Conservation (phyloP, 2,113 vertebrate species). For the Jaculus jaculus region DNA sequence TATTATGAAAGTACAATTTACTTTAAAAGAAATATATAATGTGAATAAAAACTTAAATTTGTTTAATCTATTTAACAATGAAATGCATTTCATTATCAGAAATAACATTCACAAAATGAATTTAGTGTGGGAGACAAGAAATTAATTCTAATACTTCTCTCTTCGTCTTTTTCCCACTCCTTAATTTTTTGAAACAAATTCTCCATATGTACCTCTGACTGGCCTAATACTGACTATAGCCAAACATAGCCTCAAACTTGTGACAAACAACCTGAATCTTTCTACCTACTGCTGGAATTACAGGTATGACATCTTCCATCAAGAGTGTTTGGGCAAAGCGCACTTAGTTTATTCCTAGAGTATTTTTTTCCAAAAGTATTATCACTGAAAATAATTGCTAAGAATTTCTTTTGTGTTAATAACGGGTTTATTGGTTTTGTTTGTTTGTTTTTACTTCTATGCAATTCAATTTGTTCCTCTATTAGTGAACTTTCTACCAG, state of each 20-base stretch:
- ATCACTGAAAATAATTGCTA: too few relatives aligned
- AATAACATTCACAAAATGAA: too few relatives aligned
- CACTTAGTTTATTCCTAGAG: not conserved
- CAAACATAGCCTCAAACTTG: too few relatives aligned
- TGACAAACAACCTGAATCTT: too few relatives aligned
- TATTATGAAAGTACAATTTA: not conserved
- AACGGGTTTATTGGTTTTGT: not conserved
- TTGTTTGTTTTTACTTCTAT: not conserved
- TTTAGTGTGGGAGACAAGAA: too few relatives aligned
- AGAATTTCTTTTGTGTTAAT: not conserved
- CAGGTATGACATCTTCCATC: not conserved
- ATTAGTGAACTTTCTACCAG: not conserved
- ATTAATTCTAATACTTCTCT: too few relatives aligned
- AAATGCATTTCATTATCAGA: not conserved
- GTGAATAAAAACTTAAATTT: not conserved
- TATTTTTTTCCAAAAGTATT: not conserved
- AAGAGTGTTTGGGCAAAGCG: not conserved
- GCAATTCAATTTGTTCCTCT: not conserved
- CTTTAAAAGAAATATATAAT: constrained; percentile 27
- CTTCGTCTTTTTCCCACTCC: too few relatives aligned
- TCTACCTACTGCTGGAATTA: too few relatives aligned
- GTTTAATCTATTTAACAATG: constrained; percentile 17
- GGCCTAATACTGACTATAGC: too few relatives aligned
- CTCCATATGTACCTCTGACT: too few relatives aligned
- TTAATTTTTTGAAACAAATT: too few relatives aligned